Percentiles rank a stretch among this genome's conserved stretches.
Evolutionary conservation across 2,113 vertebrate genomes (phyloP).

Genomic region (Coracopsis vasa): DNA sequence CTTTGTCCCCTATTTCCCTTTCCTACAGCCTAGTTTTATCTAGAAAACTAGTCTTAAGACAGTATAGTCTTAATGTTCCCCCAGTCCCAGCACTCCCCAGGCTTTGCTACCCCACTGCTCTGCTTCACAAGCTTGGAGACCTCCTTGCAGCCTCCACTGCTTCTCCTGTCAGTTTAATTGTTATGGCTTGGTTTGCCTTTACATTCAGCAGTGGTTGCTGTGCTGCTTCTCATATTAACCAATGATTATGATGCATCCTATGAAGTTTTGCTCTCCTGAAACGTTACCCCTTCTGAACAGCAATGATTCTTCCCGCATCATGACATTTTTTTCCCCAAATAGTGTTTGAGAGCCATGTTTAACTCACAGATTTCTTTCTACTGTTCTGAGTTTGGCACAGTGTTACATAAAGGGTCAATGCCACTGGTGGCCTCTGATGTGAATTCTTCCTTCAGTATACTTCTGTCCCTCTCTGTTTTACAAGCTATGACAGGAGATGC

Average conservation of each 20-base stretch:
- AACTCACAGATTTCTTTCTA: neutral
- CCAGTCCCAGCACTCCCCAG: accelerated
- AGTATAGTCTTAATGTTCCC: neutral
- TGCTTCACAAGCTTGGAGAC: neutral
- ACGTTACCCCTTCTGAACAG: neutral
- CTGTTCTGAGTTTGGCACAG: neutral
- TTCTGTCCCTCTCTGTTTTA: neutral
- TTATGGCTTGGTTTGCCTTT: neutral
- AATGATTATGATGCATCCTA: neutral
- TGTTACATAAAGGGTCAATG: neutral
- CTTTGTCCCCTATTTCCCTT: neutral
- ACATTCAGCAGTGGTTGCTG: neutral
- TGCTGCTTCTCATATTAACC: neutral
- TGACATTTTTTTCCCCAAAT: neutral
- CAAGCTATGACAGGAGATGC: neutral
- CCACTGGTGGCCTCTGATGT: neutral
- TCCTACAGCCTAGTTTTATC: neutral
- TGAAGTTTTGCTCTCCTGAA: neutral
- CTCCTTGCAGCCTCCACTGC: neutral
- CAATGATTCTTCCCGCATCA: neutral
- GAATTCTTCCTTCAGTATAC: neutral
- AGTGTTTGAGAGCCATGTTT: neutral
- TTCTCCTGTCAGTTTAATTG: neutral
- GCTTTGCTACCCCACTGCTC: neutral
- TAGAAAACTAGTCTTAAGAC: neutral